Conservation (phyloP, 2,113 vertebrate genomes). For the Furnarius figulus region DNA sequence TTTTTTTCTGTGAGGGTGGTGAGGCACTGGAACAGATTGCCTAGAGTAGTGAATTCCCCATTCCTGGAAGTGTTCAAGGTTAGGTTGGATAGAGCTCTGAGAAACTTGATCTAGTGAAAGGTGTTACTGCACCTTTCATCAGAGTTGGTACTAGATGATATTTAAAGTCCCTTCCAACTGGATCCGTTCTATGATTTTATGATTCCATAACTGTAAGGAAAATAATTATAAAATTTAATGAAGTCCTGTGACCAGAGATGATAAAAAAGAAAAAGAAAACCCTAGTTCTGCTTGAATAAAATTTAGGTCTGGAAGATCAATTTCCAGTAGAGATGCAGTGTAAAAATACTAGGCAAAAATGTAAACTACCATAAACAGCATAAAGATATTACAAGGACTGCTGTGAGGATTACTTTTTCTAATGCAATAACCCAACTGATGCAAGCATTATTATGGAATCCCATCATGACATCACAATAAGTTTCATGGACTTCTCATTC, state of each 20-base stretch:
- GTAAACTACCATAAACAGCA: neutral
- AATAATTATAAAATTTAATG: neutral
- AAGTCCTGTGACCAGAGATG: neutral
- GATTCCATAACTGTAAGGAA: neutral
- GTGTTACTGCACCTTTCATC: neutral
- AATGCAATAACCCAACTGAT: neutral
- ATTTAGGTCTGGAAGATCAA: neutral
- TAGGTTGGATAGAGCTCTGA: neutral
- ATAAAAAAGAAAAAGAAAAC: neutral
- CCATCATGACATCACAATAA: neutral
- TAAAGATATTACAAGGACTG: neutral
- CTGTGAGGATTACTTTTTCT: neutral
- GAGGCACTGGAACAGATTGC: too few species aligned
- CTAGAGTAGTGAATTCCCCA: neutral
- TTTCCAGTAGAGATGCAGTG: neutral
- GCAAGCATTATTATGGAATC: neutral
- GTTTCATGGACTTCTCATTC: neutral
- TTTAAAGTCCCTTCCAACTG: neutral
- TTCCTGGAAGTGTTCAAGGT: neutral
- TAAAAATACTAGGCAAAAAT: neutral
- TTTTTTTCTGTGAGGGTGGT: neutral
- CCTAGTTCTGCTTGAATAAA: neutral
- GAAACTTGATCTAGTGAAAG: neutral
- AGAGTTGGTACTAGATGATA: neutral
- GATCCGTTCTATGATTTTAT: neutral